Evolutionary conservation across 2,113 vertebrate species (phyloP), one percentile per base, ranked within the genome.

Genomic region (Esox niger): DNA sequence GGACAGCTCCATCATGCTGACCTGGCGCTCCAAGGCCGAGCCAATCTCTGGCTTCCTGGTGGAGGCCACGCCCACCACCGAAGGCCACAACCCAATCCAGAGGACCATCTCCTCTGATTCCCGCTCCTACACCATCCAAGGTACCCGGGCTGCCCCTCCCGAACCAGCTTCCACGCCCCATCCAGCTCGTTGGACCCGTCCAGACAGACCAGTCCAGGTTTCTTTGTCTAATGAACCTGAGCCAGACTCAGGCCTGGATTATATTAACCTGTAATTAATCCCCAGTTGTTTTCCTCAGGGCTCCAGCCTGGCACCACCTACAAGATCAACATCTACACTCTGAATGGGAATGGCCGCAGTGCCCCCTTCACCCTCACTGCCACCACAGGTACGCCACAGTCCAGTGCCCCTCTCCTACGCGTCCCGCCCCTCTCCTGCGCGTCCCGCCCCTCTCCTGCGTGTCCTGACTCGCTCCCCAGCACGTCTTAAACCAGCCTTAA

Each of bases 31-130:
- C 54, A 98, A 98, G 90, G 93, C 90, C 0, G 95, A 98, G 70
- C 89, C 92, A 0, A 95, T 98, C 82, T 94, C 95, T 0, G 96
- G 97, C 67, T 99, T 98, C 92, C 91, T 96, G 38, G 85, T 99
- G 2, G 94, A 98, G 57, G 94, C 91, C 2, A 49, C 93, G 0
- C 88, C 91, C 66, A 87, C 71, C 83, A 6, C 72, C 64, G 66
- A 84, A 0, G 88, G 91, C 74, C 93, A 93, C 77, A 79, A 1
- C 27, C 93, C 96, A 1, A 67, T 98, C 55, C 93, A 94, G 67
- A 94, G 84, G 71, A 95, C 82, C 35, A 92, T 96, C 32, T 77
- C 73, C 23, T 88, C 94, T 0, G 94, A 95, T 2, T 64, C 88
- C 2, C 91, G 96, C 52, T 84, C 84, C 0, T 95, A 92, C 43